Base-by-base conservation (phyloP, 2,888 invertebrate species). In the Sipha maydis region DNA sequence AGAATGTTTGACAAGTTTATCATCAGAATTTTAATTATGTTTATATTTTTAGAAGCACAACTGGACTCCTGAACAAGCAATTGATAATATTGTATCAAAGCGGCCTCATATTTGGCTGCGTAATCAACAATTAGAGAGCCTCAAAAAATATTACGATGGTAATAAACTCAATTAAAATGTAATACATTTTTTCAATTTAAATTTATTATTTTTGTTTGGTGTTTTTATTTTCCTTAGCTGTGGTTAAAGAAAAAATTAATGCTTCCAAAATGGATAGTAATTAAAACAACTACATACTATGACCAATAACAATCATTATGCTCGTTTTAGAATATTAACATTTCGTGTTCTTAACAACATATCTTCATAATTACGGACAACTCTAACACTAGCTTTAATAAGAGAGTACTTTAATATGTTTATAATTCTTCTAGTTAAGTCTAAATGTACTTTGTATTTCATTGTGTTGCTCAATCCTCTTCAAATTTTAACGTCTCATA, bases 31-130 rank as follows among this genome's bases (percentile, higher is more conserved):
- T 17, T 85, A 61, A 28, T 83, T 75, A 31, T 78, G 48, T 90
- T 90, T 93, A n/a, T 48, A n/a, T 31, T n/a, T 93, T 79, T 92
- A 98, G 97, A 95, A 95, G 92, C 95, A 96, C 92, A 94, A 94
- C 56, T 97, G 97, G 97, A 95, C 94, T 0, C 97, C 98, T 0
- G 94, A 95, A 90, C 93, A 96, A 92, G 97, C 98, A 1, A 96
- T 98, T 0, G 93, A 94, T 3, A 95, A 95, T 91, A 97, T 99
- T 95, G 93, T 94, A 90, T 92, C 93, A 25, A 95, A 95, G 90
- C 93, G 98, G 73, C 95, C 97, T 0, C 98, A 98, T 92, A 95
- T 98, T 90, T 93, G 97, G 85, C 93, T 98, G 17, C 96, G 96
- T 91, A 95, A 95, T 0, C 95, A 96, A 91, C 98, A 98, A 92